Base-by-base conservation (phyloP, 2,113 vertebrate genomes). In the Cygnus buccinator region DNA sequence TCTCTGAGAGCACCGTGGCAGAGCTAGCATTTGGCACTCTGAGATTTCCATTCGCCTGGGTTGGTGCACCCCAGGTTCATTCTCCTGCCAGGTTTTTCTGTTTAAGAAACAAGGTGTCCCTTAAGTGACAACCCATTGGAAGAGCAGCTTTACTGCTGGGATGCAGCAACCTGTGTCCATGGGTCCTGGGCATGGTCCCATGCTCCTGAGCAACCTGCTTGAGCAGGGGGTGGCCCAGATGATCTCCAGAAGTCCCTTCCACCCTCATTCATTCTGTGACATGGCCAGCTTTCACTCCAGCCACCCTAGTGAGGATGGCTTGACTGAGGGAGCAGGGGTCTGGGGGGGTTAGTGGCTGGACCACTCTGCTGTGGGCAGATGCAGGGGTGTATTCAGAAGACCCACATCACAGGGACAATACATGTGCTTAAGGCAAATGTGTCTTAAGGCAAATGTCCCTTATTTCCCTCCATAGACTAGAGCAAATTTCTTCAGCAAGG, bases 381-480 rank as follows among this genome's bases (percentile, higher is more conserved):
- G 29, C 25, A 67, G 59, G n/a, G 35, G 9, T 35, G 33, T 10
- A 57, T 54, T 48, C 65, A 33, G 26, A 39, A 9, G 41, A 68
- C 29, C 58, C 83, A 33, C 21, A 5, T 23, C 57, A 59, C 0
- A 1, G 29, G 43, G 39, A 52, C 33, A 85, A 39, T 18, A 13
- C 0, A 0, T 15, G 12, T 39, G 26, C 3, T 2, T 17, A 44
- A 66, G n/a, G 76, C 11, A 66, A 74, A 50, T 0, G 0, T 28
- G 35, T 3, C 11, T 2, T 17, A 44, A 66, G n/a, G 76, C 11
- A 66, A 74, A 59, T 0, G 0, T 28, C 2, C 11, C 46, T 85
- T 55, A 18, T 41, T 58, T 71, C 7, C n/a, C 31, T 59, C 22
- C 28, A 50, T 0, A 67, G 28, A 70, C 23, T 25, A 14, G 61